Conservation (phyloP, 1,140 invertebrate genomes). For the Pseudobourletiella spinata region DNA sequence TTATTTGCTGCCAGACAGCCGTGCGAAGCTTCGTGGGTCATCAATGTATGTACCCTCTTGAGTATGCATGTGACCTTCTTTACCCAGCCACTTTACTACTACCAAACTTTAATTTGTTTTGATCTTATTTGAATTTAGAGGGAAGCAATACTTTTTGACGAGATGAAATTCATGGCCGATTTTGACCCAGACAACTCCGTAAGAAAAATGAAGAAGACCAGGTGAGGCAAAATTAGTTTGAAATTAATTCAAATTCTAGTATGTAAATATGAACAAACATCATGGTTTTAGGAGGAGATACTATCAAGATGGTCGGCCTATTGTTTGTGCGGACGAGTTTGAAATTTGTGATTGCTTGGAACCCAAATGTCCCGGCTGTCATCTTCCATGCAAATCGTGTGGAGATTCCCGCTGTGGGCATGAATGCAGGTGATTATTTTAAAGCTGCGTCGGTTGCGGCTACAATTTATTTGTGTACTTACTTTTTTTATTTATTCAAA, state of each 20-base stretch:
- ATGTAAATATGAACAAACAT: too few relatives aligned
- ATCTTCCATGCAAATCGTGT: constrained; percentile 26
- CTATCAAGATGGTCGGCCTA: constrained; percentile 3
- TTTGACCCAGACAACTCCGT: constrained; percentile 14
- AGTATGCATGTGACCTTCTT: too few relatives aligned
- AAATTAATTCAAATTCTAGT: too few relatives aligned
- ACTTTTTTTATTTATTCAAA: neutral
- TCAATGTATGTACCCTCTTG: too few relatives aligned
- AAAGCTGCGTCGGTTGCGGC: too few relatives aligned
- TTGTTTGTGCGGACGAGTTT: constrained; percentile 17
- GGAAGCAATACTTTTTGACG: neutral
- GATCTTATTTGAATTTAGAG: neutral
- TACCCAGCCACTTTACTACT: too few relatives aligned
- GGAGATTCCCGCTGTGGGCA: constrained; percentile 20
- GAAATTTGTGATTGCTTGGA: constrained; percentile 28
- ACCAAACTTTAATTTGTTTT: too few relatives aligned
- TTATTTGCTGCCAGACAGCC: too few relatives aligned
- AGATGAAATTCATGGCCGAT: constrained; percentile 18
- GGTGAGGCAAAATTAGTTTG: neutral
- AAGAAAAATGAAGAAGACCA: constrained; percentile 4
- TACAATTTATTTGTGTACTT: neutral
- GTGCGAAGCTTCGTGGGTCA: too few relatives aligned
- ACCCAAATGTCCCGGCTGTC: constrained; percentile 26
- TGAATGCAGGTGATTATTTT: constrained; percentile 26
- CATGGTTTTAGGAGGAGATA: constrained; percentile 6